Evolutionary conservation across 2,797 vertebrate genomes (phyloP).

Genomic region (Cynodonichthys magdalenae): DNA sequence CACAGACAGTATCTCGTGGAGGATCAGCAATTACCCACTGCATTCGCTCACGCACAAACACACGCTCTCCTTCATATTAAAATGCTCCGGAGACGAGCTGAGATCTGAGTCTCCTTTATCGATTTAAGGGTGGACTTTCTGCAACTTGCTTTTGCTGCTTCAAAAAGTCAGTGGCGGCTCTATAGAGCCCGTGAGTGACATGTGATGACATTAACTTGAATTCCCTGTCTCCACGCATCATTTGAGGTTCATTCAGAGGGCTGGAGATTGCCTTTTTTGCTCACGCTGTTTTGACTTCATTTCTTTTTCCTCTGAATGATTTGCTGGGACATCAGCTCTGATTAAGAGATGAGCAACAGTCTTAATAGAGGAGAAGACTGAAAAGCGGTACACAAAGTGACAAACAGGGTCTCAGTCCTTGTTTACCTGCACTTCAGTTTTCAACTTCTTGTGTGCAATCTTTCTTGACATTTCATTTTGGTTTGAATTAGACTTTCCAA

Average conservation of each 20-base stretch:
- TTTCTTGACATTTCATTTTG: conserved; percentile 29
- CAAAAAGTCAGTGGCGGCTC: conserved; percentile 51
- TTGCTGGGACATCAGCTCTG: conserved; percentile 74
- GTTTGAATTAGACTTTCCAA: conserved; percentile 19
- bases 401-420: conserved; percentile 49
- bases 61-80: conserved; percentile 41
- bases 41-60: conserved; percentile 38
- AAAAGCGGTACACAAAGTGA: conserved; percentile 47
- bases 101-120: conserved; percentile 61
- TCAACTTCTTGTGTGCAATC: conserved; percentile 6
- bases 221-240: conserved; percentile 74
- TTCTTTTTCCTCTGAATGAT: conserved; percentile 56
- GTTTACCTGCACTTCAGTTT: conserved; percentile 42
- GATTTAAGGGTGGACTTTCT: conserved; percentile 64
- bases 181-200: conserved; percentile 73
- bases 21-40: conserved; percentile 67
- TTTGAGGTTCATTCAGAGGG: conserved; percentile 69
- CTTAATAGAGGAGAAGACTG: conserved; percentile 61
- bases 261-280: conserved; percentile 64
- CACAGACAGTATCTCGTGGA: conserved; percentile 55
- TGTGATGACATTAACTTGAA: conserved; percentile 75
- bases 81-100: conserved; percentile 36
- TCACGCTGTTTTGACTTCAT: conserved; percentile 66
- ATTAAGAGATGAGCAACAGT: conserved; percentile 70
- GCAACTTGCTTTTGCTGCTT: conserved; percentile 54